Evolutionary conservation across 2,888 invertebrate species (phyloP).

Genomic region (Tetragnatha montana): DNA sequence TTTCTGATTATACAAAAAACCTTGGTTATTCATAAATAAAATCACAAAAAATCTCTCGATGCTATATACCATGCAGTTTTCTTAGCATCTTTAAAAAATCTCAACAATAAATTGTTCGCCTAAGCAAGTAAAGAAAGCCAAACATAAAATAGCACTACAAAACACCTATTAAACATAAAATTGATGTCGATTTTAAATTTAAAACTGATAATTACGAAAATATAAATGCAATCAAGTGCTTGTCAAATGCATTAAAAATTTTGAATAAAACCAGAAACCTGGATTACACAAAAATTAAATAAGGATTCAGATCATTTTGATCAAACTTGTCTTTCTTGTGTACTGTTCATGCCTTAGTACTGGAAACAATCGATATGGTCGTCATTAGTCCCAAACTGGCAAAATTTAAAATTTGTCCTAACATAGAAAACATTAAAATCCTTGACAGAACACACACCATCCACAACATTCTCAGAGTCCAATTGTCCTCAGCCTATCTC

Average conservation of each 20-base stretch:
- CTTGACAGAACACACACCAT: slow-evolving; percentile 38
- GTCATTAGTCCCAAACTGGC: slow-evolving; percentile 21
- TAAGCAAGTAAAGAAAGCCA: background rate
- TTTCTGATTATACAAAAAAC: background rate
- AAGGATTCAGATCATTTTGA: background rate
- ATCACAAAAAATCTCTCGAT: background rate
- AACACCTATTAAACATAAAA: background rate
- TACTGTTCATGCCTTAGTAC: slow-evolving; percentile 16
- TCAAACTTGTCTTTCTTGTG: background rate
- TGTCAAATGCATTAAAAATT: background rate
- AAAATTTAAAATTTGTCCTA: slow-evolving; percentile 47
- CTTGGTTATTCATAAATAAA: background rate
- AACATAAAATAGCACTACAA: background rate
- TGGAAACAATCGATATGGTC: slow-evolving; percentile 42
- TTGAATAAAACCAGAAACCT: background rate
- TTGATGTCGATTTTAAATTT: background rate
- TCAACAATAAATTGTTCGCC: background rate
- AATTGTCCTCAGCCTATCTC: slow-evolving; percentile 1
- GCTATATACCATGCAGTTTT: background rate
- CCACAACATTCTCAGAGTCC: background rate
- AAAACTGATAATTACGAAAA: background rate
- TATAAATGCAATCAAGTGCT: background rate
- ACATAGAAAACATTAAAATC: slow-evolving; percentile 69
- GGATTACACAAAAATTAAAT: background rate
- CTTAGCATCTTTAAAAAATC: background rate